Percentiles rank a stretch among this genome's conserved stretches.
These are phyloP conservation scores for Cochlearius cochlearius DNA, from an alignment of 2,113 vertebrate genomes.

Conservation along the genomic window DNA sequence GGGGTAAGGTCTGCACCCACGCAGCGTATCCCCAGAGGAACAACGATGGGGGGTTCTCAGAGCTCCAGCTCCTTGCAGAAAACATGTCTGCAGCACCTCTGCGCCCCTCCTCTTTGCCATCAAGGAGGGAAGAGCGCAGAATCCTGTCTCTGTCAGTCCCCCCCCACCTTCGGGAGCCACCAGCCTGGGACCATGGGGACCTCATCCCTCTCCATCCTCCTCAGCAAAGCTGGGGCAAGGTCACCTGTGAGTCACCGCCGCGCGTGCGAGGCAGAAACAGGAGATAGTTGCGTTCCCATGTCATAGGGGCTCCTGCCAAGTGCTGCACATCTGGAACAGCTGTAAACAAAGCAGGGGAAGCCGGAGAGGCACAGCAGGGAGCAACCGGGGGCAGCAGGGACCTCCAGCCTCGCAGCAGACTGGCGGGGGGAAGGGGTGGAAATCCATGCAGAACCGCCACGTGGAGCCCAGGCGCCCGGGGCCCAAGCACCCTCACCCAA, in stretches of 20 bases:
- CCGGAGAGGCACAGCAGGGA: not conserved
- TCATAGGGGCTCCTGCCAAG: slow-evolving; percentile 5
- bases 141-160: not conserved
- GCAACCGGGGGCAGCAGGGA: not conserved
- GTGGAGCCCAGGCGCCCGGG: not conserved
- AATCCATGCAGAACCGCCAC: not conserved
- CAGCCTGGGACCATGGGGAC: not conserved
- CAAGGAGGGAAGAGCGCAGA: not conserved
- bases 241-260: not conserved
- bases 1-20: rapidly evolving
- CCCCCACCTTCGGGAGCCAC: not conserved
- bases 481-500: not conserved
- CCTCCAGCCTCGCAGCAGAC: not conserved
- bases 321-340: slow-evolving; percentile 25
- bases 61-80: not conserved
- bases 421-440: not conserved
- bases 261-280: not conserved
- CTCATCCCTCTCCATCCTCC: not conserved
- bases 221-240: not conserved
- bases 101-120: not conserved
- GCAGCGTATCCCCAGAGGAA: not conserved
- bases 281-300: not conserved
- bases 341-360: slow-evolving; percentile 32
- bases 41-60: rapidly evolving
- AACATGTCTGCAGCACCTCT: not conserved